Base-by-base conservation (phyloP, 2,888 invertebrate species). In the Synergus gifuensis region DNA sequence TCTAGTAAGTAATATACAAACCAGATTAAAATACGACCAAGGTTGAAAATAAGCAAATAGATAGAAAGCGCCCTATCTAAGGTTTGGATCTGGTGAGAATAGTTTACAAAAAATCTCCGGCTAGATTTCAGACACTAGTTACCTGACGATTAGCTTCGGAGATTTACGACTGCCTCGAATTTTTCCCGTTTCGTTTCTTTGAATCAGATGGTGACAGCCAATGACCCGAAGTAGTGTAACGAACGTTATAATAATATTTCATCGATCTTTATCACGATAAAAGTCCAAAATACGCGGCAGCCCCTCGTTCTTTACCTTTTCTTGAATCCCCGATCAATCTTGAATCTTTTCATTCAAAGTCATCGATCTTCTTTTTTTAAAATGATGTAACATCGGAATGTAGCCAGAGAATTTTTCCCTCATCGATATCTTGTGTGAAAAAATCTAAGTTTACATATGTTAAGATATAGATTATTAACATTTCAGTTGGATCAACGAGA, bases 131-230 rank as follows among this genome's bases (percentile, higher is more conserved):
- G 73, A 49, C 73, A 14, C 69, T 54, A 49, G 49, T n/a, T n/a
- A 46, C n/a, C 11, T 54, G 49, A 40, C 73, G 73, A 73, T 73
- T 69, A 69, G 69, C 14, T 49, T 22, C 28, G 49, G 73, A 73
- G 54, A 73, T 73, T 73, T 73, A 73, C 28, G 36, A 73, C 54
- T 73, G 49, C 49, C 36, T 73, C 54, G 36, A 16, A 73, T 73
- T 54, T 73, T 73, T 73, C 54, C 73, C 73, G 73, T 73, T 73
- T 36, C 49, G 54, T 73, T 73, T 73, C 73, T 73, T n/a, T 54
- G 54, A 73, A 73, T 73, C 54, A n/a, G 28, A 36, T n/a, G 54
- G 73, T 40, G 73, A 73, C 73, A 73, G 22, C 73, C 73, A 73
- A 69, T 69, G 69, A 69, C 69, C 64, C 49, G 69, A 49, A 69